Evolutionary conservation across 1,140 invertebrate species (phyloP).

Genomic region (Papilio xuthus): DNA sequence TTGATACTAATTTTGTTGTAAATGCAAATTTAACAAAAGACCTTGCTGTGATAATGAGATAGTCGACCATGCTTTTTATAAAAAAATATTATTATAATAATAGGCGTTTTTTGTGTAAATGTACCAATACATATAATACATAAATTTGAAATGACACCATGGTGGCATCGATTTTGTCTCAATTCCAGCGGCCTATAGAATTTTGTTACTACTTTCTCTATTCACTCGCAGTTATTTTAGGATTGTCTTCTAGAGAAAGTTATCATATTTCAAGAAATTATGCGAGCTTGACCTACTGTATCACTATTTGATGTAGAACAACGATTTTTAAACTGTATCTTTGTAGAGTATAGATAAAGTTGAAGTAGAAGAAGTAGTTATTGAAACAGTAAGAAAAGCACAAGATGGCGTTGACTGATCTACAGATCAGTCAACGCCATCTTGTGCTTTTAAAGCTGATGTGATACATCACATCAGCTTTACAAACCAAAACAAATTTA

Average conservation of each 20-base stretch:
- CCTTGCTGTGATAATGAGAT: no score
- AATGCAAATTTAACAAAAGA: no score
- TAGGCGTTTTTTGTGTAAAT: not conserved
- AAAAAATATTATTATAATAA: not conserved
- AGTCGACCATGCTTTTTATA: no score
- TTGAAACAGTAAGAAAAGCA: no score
- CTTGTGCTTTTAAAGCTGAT: no score
- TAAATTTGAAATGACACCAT: not conserved
- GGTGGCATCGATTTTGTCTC: not conserved
- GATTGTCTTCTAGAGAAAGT: constrained; percentile 22
- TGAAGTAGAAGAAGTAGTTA: no score
- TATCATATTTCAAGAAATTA: constrained; percentile 7
- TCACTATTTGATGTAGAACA: not conserved
- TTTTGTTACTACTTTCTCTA: constrained; percentile 13
- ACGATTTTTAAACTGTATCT: not conserved
- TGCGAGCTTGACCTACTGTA: constrained; percentile 1
- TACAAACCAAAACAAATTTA: not conserved
- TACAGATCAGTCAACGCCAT: no score
- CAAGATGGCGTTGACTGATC: no score
- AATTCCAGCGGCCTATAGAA: not conserved
- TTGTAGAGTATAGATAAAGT: no score
- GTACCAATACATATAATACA: not conserved
- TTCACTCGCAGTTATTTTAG: constrained; percentile 9
- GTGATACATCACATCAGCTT: not conserved
- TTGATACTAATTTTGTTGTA: not conserved